These are phyloP conservation scores for Charadrius vociferus DNA, from an alignment of 2,113 vertebrate genomes.

Conservation along the genomic window DNA sequence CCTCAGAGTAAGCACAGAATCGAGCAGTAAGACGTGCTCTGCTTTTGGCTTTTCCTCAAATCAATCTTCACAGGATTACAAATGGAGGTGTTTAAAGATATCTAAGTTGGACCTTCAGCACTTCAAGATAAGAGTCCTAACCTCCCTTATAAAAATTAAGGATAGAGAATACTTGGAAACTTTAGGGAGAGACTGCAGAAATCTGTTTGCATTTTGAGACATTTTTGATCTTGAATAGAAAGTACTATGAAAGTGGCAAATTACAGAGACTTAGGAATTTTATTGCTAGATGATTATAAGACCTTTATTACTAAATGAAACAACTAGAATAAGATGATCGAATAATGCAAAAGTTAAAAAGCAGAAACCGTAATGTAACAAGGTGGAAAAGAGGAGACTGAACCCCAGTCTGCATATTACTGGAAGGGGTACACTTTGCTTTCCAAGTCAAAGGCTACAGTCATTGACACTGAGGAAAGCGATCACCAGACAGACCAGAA, in stretches of 20 bases:
- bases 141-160: background rate
- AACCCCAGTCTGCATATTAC: background rate
- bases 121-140: background rate
- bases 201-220: background rate
- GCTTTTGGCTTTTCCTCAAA: background rate
- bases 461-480: background rate
- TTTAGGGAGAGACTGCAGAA: background rate
- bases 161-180: background rate
- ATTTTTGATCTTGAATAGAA: background rate
- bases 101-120: background rate
- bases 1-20: background rate
- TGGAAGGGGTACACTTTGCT: background rate
- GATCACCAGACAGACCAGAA: background rate
- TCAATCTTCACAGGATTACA: background rate
- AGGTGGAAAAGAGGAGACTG: background rate
- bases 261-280: background rate
- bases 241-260: background rate
- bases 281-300: background rate
- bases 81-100: background rate
- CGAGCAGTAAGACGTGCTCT: background rate
- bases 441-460: background rate
- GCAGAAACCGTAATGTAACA: rapidly evolving
- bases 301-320: background rate
- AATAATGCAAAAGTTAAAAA: background rate
- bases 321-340: background rate